Base-by-base conservation (phyloP, 53 echinoderm and acorn worm species). In the Astropecten irregularis region DNA sequence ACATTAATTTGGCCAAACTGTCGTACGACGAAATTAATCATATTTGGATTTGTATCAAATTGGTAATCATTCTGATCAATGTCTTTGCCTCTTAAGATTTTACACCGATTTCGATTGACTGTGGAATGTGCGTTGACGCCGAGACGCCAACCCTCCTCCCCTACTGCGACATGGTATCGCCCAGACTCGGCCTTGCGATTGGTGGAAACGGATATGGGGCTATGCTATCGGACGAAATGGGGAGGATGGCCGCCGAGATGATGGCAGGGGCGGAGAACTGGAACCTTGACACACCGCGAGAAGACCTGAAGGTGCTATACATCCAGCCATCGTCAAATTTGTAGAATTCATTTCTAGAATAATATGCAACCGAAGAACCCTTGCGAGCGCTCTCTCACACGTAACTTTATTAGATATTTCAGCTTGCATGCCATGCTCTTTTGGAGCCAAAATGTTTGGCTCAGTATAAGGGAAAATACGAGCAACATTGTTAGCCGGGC, bases 201-300 rank as follows among this genome's bases (percentile, higher is more conserved):
- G 91, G 96, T 26, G 93, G 93, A 55, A 91, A 89, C 47, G 94
- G 93, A 11, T 82, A 47, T 27, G 97, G 93, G 37, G 93, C 95
- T 9, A 95, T 67, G 56, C 19, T 55, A 32, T 79, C 85, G 3
- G 79, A 85, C 49, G 90, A 90, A 23, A 63, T 90, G 14, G 96
- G 96, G 3, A 73, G 85, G 18, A 93, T 96, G 90, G 96, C 87
- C n/a, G 93, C 96, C 10, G 71, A 66, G 0, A 84, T 93, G 91
- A 93, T 79, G 9, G 30, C 32, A 5, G 61, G 62, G 42, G 32
- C 8, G 20, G 79, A 79, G 79, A 56, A 37, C 6, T 79, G 79
- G 79, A 62, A 29, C 27, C 49, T 18, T 15, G 79, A 62, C 35
- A 62, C 61, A 13, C 79, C 79, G 35, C 11, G 33, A 48, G 79